Conservation (phyloP, 2,113 vertebrate species). For the Glaucidium brasilianum region DNA sequence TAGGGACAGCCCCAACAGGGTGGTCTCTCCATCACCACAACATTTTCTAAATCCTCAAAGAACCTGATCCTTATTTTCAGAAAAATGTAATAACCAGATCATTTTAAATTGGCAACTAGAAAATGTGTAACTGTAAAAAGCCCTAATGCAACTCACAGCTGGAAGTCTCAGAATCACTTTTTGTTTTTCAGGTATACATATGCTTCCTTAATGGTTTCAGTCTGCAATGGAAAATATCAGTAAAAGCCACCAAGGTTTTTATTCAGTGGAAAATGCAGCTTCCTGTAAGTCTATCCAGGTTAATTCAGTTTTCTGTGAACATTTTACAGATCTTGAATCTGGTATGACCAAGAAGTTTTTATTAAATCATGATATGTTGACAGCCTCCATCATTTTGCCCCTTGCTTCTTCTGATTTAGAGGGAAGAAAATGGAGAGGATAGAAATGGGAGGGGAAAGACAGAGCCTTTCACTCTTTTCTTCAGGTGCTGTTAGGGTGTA, state of each 20-base stretch:
- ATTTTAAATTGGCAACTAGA: slow-evolving; percentile 5
- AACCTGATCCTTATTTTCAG: not conserved
- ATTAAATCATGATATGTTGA: not conserved
- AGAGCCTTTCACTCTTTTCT: not conserved
- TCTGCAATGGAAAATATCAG: not conserved
- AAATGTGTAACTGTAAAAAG: not conserved
- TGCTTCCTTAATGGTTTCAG: not conserved
- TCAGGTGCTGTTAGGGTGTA: not conserved
- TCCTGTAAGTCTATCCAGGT: not conserved
- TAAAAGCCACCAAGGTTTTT: not conserved
- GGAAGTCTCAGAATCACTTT: not conserved
- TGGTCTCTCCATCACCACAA: not conserved
- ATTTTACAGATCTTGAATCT: not conserved
- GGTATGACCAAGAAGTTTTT: not conserved
- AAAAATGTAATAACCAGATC: not conserved
- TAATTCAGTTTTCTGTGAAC: not conserved
- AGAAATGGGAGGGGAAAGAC: not conserved
- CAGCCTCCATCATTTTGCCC: not conserved
- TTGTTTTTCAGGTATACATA: slow-evolving; percentile 5
- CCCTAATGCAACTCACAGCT: not conserved
- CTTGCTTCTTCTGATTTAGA: not conserved
- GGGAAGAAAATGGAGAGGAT: not conserved
- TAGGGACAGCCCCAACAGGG: not conserved
- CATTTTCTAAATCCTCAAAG: not conserved
- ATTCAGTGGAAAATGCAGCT: not conserved